Percentiles rank a stretch among this genome's conserved stretches.
Conservation (phyloP, 2,888 invertebrate species). For the Drosophila falleni region DNA sequence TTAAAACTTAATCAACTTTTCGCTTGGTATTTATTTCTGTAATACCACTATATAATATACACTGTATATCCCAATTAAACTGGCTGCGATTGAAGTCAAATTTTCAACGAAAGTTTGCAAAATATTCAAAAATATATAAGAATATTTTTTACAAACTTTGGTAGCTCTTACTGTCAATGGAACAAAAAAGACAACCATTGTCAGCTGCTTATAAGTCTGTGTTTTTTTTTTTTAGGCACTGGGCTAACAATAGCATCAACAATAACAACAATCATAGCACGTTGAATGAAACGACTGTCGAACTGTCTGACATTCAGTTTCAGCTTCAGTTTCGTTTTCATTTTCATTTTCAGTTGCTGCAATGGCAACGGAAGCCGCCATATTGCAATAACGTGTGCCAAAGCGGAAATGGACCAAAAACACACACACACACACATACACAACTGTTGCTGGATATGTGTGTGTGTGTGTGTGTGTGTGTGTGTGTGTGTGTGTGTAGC, state of each 20-base stretch:
- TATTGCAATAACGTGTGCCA: conserved; percentile 77
- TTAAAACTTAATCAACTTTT: no score
- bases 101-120: no score
- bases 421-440: conserved; percentile 21
- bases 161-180: no score
- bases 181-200: no score
- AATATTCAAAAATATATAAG: no score
- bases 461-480: conserved; percentile 8
- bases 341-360: conserved; percentile 39
- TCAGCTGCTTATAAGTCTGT: not conserved
- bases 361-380: conserved; percentile 74
- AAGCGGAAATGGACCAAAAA: conserved; percentile 68
- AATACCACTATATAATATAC: no score
- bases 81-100: no score
- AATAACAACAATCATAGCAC: not conserved
- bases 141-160: no score
- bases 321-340: conserved; percentile 10
- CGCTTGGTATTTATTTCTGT: no score
- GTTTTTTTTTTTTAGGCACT: not conserved
- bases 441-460: conserved; percentile 60
- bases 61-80: no score
- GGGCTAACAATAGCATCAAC: not conserved
- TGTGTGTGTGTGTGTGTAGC: not conserved
- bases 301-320: conserved; percentile 55
- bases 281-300: conserved; percentile 33